Conservation (phyloP, 2,888 invertebrate species). For the Chrysomela aeneicollis region DNA sequence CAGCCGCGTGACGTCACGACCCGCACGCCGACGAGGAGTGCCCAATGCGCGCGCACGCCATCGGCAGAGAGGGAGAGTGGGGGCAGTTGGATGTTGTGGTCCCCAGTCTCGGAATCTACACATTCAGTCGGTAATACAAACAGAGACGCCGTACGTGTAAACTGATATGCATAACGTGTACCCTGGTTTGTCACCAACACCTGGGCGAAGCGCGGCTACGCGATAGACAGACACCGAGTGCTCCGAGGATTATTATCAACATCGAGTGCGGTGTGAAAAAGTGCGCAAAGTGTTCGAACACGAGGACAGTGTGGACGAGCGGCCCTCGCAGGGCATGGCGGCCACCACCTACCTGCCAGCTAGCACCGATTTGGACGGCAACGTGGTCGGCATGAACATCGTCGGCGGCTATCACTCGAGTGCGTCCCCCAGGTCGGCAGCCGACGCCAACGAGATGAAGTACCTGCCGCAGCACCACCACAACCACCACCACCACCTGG, state of each 20-base stretch:
- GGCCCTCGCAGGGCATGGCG: slow-evolving; percentile 82
- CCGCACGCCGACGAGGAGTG: slow-evolving; percentile 53
- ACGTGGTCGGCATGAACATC: slow-evolving; percentile 76
- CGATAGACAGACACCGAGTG: slow-evolving; percentile 28
- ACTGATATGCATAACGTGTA: slow-evolving; percentile 66
- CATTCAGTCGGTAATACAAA: slow-evolving; percentile 70
- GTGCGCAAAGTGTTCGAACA: slow-evolving; percentile 56
- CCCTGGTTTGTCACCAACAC: slow-evolving; percentile 31
- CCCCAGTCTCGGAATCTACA: slow-evolving; percentile 49
- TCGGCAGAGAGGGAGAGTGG: slow-evolving; percentile 53
- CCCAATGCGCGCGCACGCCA: slow-evolving; percentile 60
- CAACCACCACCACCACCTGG: slow-evolving; percentile 77
- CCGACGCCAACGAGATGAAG: slow-evolving; percentile 93
- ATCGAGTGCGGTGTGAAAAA: slow-evolving; percentile 20
- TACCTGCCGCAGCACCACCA: slow-evolving; percentile 89
- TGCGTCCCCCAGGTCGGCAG: slow-evolving; percentile 85
- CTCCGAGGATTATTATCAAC: slow-evolving; percentile 17
- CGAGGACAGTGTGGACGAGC: slow-evolving; percentile 63
- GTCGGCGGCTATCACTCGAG: slow-evolving; percentile 81
- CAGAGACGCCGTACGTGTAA: slow-evolving; percentile 64
- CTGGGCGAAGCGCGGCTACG: slow-evolving; percentile 37
- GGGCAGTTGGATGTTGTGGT: slow-evolving; percentile 41
- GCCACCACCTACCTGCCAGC: slow-evolving; percentile 93
- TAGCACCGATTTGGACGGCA: slow-evolving; percentile 77
- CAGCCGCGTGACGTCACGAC: slow-evolving; percentile 55